phyloP scores from a whole-genome alignment of 2,888 invertebrate species.

The Minunthozetes semirufus region DNA sequence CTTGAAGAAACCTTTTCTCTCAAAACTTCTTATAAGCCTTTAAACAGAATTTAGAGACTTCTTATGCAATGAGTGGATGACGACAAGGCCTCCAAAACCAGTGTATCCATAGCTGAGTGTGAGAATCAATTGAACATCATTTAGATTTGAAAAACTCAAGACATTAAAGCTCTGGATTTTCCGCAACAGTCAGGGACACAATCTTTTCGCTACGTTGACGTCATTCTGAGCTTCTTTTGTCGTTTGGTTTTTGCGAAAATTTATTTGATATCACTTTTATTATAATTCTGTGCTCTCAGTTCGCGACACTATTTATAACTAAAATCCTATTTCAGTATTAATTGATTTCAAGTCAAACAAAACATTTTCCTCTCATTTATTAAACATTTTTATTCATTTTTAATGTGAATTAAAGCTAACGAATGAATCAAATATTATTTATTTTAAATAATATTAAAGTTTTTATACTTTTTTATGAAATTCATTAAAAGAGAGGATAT shows the following conservation, averaged over 20 bases:
- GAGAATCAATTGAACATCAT: slow-evolving; percentile 24
- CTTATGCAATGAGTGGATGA: slow-evolving; percentile 17
- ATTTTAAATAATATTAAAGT: no score
- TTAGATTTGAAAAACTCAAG: slow-evolving; percentile 9
- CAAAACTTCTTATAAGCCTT: background rate
- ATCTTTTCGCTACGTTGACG: slow-evolving; percentile 24
- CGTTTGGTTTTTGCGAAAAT: slow-evolving; percentile 13
- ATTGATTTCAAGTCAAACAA: background rate
- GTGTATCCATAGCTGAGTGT: slow-evolving; percentile 14
- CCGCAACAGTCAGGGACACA: slow-evolving; percentile 27
- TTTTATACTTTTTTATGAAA: no score
- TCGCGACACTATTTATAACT: background rate
- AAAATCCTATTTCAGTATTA: background rate
- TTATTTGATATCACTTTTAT: background rate
- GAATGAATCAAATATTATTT: no score
- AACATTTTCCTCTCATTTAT: background rate
- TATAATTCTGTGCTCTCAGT: background rate
- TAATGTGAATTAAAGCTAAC: no score
- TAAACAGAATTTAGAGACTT: slow-evolving; percentile 5
- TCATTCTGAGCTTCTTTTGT: slow-evolving; percentile 24
- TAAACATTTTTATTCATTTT: background rate
- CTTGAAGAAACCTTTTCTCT: background rate
- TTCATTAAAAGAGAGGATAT: no score
- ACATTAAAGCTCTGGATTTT: slow-evolving; percentile 29
- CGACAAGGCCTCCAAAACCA: slow-evolving; percentile 29